These are phyloP conservation scores for Zaprionus vittiger DNA, from an alignment of 1,140 invertebrate genomes.

Conservation along the genomic window DNA sequence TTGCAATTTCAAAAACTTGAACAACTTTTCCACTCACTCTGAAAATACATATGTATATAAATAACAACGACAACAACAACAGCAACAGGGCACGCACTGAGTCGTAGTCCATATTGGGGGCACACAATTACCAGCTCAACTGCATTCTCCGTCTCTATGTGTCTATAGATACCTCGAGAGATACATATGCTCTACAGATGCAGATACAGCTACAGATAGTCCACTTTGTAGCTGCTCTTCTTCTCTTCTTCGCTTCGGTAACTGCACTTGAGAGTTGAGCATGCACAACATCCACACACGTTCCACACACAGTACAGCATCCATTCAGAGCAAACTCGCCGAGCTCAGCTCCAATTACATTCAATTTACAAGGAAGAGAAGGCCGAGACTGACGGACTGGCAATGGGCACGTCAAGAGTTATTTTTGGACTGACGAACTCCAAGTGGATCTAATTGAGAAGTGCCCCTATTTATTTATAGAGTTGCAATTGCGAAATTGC, in stretches of 20 bases:
- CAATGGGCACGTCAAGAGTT: conserved; percentile 33
- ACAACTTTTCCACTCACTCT: conserved; percentile 34
- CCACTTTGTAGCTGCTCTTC: conserved; percentile 71
- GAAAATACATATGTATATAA: conserved; percentile 8
- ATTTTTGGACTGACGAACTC: conserved; percentile 47
- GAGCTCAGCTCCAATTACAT: conserved; percentile 66
- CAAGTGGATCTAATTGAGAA: conserved; percentile 46
- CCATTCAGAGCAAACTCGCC: neutral
- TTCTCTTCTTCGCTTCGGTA: conserved; percentile 52
- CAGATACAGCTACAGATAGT: conserved; percentile 39
- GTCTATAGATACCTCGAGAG: conserved; percentile 3
- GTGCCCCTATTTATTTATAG: conserved; percentile 44
- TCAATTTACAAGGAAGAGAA: conserved; percentile 59
- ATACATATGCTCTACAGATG: conserved; percentile 20
- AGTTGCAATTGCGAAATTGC: neutral
- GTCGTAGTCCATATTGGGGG: conserved; percentile 28
- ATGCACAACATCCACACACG: conserved; percentile 1
- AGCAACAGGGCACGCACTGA: conserved; percentile 8
- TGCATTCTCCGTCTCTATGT: conserved; percentile 1
- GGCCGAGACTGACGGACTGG: neutral
- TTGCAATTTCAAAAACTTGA: conserved; percentile 34
- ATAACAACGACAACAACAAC: neutral
- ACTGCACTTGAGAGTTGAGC: conserved; percentile 54
- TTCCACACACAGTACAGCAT: neutral
- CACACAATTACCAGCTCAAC: conserved; percentile 18